phyloP scores from a whole-genome alignment of 2,888 invertebrate species.

The Thera britannica region DNA sequence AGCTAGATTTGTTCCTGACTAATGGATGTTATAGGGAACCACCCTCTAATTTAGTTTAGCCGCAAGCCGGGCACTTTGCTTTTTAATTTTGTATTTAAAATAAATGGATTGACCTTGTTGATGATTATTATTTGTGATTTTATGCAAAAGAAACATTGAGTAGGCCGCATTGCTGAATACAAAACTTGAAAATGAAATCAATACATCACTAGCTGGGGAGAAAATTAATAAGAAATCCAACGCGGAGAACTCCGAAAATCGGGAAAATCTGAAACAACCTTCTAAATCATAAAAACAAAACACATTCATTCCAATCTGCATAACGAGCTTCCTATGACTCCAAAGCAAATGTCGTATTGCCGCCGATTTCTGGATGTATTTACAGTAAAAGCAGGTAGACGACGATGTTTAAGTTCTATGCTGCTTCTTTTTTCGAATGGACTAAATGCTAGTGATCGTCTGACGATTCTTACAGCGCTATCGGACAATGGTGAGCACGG shows the following conservation, averaged over 20 bases:
- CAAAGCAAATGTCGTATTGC: constrained; percentile 30
- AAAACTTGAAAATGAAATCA: constrained; percentile 15
- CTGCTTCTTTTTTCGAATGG: no score
- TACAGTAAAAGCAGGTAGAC: background rate
- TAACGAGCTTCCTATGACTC: constrained; percentile 34
- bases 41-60: constrained; percentile 17
- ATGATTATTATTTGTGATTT: background rate
- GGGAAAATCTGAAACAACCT: constrained; percentile 18
- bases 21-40: constrained; percentile 11
- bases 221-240: constrained; percentile 21
- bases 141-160: background rate
- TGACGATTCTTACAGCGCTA: no score
- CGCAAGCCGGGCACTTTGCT: constrained; percentile 6
- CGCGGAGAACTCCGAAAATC: constrained; percentile 2
- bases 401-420: no score
- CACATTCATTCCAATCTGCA: constrained; percentile 28
- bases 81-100: background rate
- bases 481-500: no score
- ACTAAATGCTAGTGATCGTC: no score
- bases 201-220: constrained; percentile 6
- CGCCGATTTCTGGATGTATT: constrained; percentile 15
- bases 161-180: background rate
- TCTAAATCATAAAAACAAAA: constrained; percentile 24
- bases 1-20: constrained; percentile 16
- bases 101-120: background rate